Evolutionary conservation across 2,888 invertebrate genomes (phyloP).

Genomic region (Drosophila vallismaia): DNA sequence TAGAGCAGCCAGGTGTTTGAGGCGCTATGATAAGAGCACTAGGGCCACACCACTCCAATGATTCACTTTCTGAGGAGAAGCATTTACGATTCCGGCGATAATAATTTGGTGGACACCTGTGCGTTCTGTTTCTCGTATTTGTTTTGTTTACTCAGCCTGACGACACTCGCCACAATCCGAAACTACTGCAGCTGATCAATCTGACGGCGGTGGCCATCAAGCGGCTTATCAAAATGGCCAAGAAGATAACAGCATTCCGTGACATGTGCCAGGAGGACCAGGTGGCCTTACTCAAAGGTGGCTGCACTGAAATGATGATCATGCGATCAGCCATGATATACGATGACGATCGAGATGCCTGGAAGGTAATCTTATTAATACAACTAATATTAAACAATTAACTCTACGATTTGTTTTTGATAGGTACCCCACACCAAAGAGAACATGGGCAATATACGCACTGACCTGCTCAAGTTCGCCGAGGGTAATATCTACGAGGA

Average conservation of each 20-base stretch:
- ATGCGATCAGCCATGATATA: constrained; percentile 96
- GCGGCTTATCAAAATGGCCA: constrained; percentile 92
- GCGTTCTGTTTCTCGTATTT: constrained; percentile 21
- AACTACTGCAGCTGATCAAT: constrained; percentile 93
- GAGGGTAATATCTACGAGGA: constrained; percentile 95
- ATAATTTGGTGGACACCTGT: constrained; percentile 44
- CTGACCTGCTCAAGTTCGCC: constrained; percentile 95
- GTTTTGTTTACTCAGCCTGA: constrained; percentile 70
- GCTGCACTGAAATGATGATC: constrained; percentile 98
- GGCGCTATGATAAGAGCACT: constrained; percentile 49
- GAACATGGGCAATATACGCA: constrained; percentile 91
- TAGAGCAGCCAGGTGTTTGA: constrained; percentile 64
- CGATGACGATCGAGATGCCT: constrained; percentile 92
- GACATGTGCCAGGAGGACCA: constrained; percentile 98
- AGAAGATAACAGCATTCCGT: constrained; percentile 94
- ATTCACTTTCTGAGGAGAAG: constrained; percentile 31
- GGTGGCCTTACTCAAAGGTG: constrained; percentile 89
- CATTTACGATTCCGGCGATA: constrained; percentile 35
- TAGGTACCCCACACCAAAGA: constrained; percentile 92
- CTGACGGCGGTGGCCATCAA: constrained; percentile 96
- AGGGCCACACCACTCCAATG: constrained; percentile 16
- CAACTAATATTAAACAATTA: not conserved
- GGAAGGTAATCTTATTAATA: constrained; percentile 88
- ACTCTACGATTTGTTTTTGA: constrained; percentile 16
- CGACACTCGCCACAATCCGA: constrained; percentile 86